Base-by-base conservation (phyloP, 30 jellyfish, hydroid and myxozoan genomes). In the Pelagia noctiluca region DNA sequence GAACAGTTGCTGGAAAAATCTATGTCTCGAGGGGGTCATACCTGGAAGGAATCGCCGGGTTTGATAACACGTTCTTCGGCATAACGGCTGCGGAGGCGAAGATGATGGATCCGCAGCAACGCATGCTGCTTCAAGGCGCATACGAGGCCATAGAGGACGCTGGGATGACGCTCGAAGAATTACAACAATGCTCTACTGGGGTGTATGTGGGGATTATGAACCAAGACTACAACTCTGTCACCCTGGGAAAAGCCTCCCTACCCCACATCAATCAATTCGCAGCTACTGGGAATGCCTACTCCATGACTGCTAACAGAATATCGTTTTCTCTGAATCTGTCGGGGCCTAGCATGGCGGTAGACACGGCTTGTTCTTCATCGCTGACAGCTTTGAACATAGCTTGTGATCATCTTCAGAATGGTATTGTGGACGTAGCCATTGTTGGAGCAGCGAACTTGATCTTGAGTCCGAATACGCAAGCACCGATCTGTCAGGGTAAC, bases 61-160 rank as follows among this genome's bases (percentile, higher is more conserved):
- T 82, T 71, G 92, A 82, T 50, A 36, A 68, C 77, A 82, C 25
- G 50, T 82, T 82, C 32, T 82, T 82, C 60, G 92, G 92, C 5
- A 82, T 82, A 25, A 67, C 92, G 18, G 67, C 61, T 33, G 46
- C n/a, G n/a, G n/a, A n/a, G n/a, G n/a, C n/a, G n/a, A n/a, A n/a
- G n/a, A n/a, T n/a, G n/a, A n/a, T n/a, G n/a, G n/a, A n/a, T n/a
- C n/a, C n/a, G n/a, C n/a, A n/a, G n/a, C n/a, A n/a, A n/a, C n/a
- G n/a, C n/a, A 13, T 82, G 81, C 78, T 82, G 5, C 92, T 82
- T n/a, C 92, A 82, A 68, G 86, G 85, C 28, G 62, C 88, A 16
- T 76, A 76, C 42, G 92, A 82, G 66, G 92, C 92, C 46, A 82
- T 82, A 7, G 92, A 82, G n/a, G n/a, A n/a, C n/a, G n/a, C n/a